Conservation (phyloP, 1,140 invertebrate species). For the Temnothorax nylanderi region DNA sequence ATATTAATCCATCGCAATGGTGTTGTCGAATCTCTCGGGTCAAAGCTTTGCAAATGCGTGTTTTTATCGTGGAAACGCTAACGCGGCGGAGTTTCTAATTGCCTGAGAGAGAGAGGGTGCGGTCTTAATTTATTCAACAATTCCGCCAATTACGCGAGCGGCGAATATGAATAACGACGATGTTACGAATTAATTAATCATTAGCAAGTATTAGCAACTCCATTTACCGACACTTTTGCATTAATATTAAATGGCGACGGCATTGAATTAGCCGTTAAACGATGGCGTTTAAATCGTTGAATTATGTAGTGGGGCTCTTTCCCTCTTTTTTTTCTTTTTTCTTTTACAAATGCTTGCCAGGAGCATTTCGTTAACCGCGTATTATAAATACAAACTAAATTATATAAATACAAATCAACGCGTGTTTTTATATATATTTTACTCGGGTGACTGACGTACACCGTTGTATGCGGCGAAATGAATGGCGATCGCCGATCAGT, state of each 20-base stretch:
- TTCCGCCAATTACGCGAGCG: conserved; percentile 56
- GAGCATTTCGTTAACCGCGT: not conserved
- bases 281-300: conserved; percentile 42
- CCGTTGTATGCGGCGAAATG: conserved; percentile 21
- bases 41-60: conserved; percentile 45
- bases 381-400: conserved; percentile 29
- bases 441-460: conserved; percentile 31
- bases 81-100: conserved; percentile 46
- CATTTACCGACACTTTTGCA: conserved; percentile 53
- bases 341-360: not conserved
- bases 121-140: conserved; percentile 62
- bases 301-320: not conserved
- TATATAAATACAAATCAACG: not conserved
- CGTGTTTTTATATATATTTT: not conserved
- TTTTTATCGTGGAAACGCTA: conserved; percentile 50
- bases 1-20: conserved; percentile 47
- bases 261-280: conserved; percentile 22
- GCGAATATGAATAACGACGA: conserved; percentile 66
- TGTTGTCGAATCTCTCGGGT: conserved; percentile 49
- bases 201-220: conserved; percentile 70
- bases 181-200: conserved; percentile 69
- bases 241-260: conserved; percentile 23
- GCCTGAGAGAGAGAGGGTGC: conserved; percentile 41
- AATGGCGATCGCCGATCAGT: conserved; percentile 51
- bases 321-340: not conserved